Evolutionary conservation across 2,113 vertebrate species (phyloP), one percentile per base, ranked within the genome.

Genomic region (Crotophaga sulcirostris): DNA sequence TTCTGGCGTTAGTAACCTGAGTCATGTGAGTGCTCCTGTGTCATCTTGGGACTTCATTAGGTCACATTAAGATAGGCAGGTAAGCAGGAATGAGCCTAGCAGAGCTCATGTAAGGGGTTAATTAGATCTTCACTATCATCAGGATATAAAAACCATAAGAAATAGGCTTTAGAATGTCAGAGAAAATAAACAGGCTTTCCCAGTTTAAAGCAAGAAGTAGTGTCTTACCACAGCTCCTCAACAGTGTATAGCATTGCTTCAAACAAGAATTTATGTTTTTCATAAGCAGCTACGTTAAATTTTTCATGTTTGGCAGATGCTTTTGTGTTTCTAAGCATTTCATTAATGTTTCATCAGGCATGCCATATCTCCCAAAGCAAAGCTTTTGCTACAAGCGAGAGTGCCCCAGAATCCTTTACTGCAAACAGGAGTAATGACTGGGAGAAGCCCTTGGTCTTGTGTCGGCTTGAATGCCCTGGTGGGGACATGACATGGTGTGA

Each of bases 241-340:
- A 52, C 29, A 11, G 38, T 3, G 5, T 66, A 10, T 66, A n/a
- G 54, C 82, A 63, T 29, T 91, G 28, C 68, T 85, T 92, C 87
- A 68, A 13, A 93, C 4, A 13, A 85, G 63, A 67, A 7, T 67
- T 93, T 85, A 38, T 73, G 82, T 70, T 91, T 83, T 28, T 26
- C 87, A 59, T 14, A 55, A 93, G 56, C 51, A 87, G 24, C 84
- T 73, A 17, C 2, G 3, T 79, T 97, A 6, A 77, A 88, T 91
- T 96, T 95, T 93, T 95, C 86, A 1, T 52, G 28, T 67, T 93
- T 86, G 91, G 72, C 87, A 92, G 68, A 38, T 11, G 33, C 87
- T 91, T 56, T 93, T 16, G 52, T 60, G 38, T 74, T 83, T n/a
- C 81, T 59, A 14, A 90, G 77, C 34, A 33, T 87, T 70, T 85